phyloP scores from a whole-genome alignment of 2,888 invertebrate species.

The Agrilus mali region DNA sequence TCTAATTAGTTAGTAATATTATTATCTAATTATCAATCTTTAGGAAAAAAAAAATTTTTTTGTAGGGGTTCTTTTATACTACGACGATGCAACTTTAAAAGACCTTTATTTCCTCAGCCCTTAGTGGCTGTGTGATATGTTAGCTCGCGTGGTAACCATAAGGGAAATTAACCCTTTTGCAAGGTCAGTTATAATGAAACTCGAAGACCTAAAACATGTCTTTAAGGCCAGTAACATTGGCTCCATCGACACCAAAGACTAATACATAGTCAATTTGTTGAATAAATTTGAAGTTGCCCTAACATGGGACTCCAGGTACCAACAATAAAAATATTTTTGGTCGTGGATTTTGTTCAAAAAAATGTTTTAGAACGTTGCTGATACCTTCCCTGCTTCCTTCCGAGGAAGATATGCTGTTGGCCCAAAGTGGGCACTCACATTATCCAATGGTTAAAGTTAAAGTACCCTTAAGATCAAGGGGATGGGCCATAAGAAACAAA shows the following conservation, averaged over 20 bases:
- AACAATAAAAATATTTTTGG: too few species aligned
- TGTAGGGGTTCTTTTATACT: constrained; percentile 78
- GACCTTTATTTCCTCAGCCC: constrained; percentile 95
- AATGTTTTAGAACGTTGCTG: constrained; percentile 51
- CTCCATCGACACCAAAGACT: constrained; percentile 55
- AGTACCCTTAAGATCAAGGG: constrained; percentile 50
- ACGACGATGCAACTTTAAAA: constrained; percentile 85
- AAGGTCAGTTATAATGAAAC: constrained; percentile 81
- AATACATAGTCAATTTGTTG: constrained; percentile 79
- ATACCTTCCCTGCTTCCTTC: constrained; percentile 87
- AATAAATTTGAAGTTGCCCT: constrained; percentile 97
- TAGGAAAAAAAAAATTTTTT: too few species aligned
- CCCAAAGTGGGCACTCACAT: constrained; percentile 32
- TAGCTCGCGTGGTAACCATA: constrained; percentile 93
- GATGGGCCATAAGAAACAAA: constrained; percentile 52
- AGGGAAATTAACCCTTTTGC: constrained; percentile 96
- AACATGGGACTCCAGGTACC: constrained; percentile 69
- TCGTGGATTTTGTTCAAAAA: too few species aligned
- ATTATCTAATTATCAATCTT: too few species aligned
- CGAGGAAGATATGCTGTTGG: constrained; percentile 49
- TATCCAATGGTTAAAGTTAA: constrained; percentile 35
- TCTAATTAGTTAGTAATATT: too few species aligned
- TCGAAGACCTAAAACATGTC: constrained; percentile 82
- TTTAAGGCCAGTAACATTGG: constrained; percentile 81
- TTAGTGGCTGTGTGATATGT: constrained; percentile 96